Evolutionary conservation across 2,113 vertebrate genomes (phyloP), one percentile per base, ranked within the genome.

Genomic region (Acrocephalus kingi): DNA sequence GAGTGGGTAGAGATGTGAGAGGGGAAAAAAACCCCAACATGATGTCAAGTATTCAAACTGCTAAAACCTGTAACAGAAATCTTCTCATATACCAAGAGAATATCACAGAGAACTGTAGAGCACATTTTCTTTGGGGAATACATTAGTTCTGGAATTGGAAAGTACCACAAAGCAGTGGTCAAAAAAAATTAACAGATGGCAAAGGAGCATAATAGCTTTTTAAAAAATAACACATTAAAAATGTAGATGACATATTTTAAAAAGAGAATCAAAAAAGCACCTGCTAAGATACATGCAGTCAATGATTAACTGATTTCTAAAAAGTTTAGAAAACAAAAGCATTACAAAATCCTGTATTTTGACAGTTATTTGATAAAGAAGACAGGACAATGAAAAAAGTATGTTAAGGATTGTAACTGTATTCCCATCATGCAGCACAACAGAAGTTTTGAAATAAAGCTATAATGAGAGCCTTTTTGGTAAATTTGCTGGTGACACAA

Each of bases 21-120:
- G 11, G 8, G 48, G 24, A 3, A 41, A 39, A 52, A 33, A 8
- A 3, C 0, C 0, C 9, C 19, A 30, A 4, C 30, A 15, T 15
- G 8, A 41, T 27, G 5, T 2, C 48, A 66, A 49, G 11, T 62
- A 49, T 66, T 85, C 12, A 77, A 52, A 41, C 27, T 86, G 41
- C 22, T 69, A 33, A 85, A 66, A 48, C 3, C 7, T 45, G 5
- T 35, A 68, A 67, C 13, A 11, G 9, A 81, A 93, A 59, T 61
- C 19, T 66, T 62, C 24, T 74, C 35, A 54, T 5, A 84, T 18
- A 80, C 3, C 12, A 51, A 28, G 4, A 66, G 2, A 85, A 10
- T 52, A 51, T 30, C 22, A 61, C 3, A 31, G 24, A 41, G 10
- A 55, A 24, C 30, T 63, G 41, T 22, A 49, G 30, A 64, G 10